Base-by-base conservation (phyloP, 23 tunicate genomes). In the Phallusia fumigata region DNA sequence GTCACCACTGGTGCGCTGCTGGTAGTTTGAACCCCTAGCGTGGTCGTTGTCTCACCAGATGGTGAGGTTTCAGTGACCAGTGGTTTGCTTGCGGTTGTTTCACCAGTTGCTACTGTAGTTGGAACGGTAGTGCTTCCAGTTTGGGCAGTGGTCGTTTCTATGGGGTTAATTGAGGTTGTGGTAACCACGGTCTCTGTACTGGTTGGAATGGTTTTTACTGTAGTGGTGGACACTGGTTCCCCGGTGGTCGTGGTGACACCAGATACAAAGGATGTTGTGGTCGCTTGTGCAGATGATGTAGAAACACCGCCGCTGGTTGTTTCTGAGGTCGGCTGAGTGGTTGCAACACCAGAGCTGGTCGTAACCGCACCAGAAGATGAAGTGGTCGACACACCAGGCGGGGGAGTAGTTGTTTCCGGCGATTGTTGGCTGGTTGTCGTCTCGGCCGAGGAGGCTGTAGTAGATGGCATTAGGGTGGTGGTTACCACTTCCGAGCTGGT, bases 401-500 rank as follows among this genome's bases (percentile, higher is more conserved):
- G 31, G 19, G 36, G 31, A 13, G 65, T 79, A 32, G 89, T 72
- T 75, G 47, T 35, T 28, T 28, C 33, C n/a, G 24, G 24, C n/a
- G 44, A 35, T 21, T 35, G 44, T 5, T 77, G 53, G 10, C 47
- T 85, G 0, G 86, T 74, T 33, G 30, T 21, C 28, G 15, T 79
- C 0, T 47, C 53, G 19, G 82, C 73, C 0, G 65, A 15, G 8
- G 72, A 34, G 35, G 85, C 72, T 19, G 81, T 45, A 21, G 24
- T 24, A 21, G 51, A 26, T 22, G 85, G 35, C 47, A 32, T 31
- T 0, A 77, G 15, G 0, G 80, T 36, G 18, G 80, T 78, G n/a
- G 89, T 84, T 8, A 83, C 87, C 34, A 84, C 51, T 36, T 88
- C 89, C 28, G 88, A 76, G 45, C 84, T 83, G 36, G 78, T 87